Evolutionary conservation across 2,113 vertebrate species (phyloP), one percentile per base, ranked within the genome.

Genomic region (Tringa solitaria): DNA sequence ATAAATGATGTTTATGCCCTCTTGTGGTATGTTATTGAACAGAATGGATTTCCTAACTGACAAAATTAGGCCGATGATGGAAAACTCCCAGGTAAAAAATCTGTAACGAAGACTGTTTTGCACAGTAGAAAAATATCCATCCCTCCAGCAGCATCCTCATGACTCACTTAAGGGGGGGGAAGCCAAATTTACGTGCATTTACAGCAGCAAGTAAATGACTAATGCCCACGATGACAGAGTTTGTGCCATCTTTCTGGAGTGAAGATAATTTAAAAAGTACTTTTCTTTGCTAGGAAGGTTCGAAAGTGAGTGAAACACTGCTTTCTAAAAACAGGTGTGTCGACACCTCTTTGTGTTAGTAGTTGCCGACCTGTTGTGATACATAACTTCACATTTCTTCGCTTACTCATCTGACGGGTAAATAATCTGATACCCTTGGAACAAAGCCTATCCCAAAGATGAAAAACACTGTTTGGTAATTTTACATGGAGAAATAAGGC

Each of bases 1-100:
- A 95, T 76, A 87, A 96, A 92, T 79, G 92, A 27, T 96, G 92
- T 88, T 92, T 86, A 94, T 95, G 96, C 97, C 97, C 97, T 90
- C 95, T 96, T 93, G 95, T 97, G 97, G 96, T 89, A 26, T 32
- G 45, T 85, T 74, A 12, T 76, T 23, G 84, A 90, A 95, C 22
- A 3, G 80, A 63, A 64, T 17, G 61, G 87, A 39, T 90, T 94
- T 81, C 78, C 89, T 57, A 24, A 24, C 50, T 56, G 70, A 79
- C 77, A 61, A 93, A 94, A 85, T 67, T 20, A 92, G 80, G 83
- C 77, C 76, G 23, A 1, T 30, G 83, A 82, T 90, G 93, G 86
- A 93, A 92, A 94, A 92, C 65, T 92, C 87, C 74, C 88, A 70
- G 80, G 69, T 94, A 86, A 89, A 91, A 92, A 92, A 76, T 63